Conservation (phyloP, 2,113 vertebrate species). For the Romanogobio albipinnatus region DNA sequence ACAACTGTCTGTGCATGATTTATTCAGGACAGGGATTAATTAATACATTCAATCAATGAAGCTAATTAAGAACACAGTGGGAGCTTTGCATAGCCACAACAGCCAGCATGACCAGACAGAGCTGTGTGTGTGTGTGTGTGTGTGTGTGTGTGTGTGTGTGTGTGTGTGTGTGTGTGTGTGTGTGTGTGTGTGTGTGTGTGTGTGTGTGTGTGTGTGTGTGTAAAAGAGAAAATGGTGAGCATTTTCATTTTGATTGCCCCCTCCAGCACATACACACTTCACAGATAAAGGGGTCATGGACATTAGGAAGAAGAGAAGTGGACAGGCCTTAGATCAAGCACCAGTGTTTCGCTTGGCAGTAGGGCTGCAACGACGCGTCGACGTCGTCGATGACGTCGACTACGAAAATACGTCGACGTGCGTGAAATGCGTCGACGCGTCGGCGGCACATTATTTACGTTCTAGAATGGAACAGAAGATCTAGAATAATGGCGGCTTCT, state of each 20-base stretch:
- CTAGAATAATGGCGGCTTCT: too few relatives aligned
- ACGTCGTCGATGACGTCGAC: too few relatives aligned
- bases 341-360: constrained; percentile 46
- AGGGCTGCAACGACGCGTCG: too few relatives aligned
- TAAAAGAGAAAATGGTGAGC: constrained; percentile 4
- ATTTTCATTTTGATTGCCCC: constrained; percentile 18
- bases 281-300: constrained; percentile 33
- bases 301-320: constrained; percentile 2
- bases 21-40: constrained; percentile 59
- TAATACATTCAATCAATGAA: constrained; percentile 64
- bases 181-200: not conserved
- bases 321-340: constrained; percentile 41
- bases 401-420: too few relatives aligned
- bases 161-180: constrained; percentile 44
- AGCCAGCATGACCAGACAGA: constrained; percentile 40
- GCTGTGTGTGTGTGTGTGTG: not conserved
- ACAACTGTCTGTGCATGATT: constrained; percentile 57
- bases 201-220: not conserved
- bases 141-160: not conserved
- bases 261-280: constrained; percentile 20
- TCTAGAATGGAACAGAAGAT: too few relatives aligned
- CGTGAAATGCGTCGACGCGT: too few relatives aligned
- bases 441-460: too few relatives aligned
- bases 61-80: constrained; percentile 60
- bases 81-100: constrained; percentile 52